Conservation (phyloP, 2,888 invertebrate genomes). For the Amphipyra tragopoginis region DNA sequence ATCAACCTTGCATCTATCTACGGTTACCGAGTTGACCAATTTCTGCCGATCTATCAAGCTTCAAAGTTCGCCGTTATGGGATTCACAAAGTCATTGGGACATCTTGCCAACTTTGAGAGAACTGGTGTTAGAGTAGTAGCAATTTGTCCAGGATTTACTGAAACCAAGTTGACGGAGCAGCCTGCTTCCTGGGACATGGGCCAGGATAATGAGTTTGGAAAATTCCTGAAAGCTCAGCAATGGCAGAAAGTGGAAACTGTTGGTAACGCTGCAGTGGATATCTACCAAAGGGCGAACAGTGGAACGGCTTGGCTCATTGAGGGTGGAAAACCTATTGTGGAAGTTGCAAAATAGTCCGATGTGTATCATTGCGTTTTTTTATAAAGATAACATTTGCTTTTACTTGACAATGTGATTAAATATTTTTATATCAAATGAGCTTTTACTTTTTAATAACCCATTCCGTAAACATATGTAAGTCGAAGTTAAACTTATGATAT, state of each 20-base stretch:
- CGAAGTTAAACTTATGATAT: too few species aligned
- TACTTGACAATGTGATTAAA: slow-evolving; percentile 13
- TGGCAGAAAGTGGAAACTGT: slow-evolving; percentile 75
- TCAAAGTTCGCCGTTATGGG: slow-evolving; percentile 90
- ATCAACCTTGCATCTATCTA: slow-evolving; percentile 92
- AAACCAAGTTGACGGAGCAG: slow-evolving; percentile 69
- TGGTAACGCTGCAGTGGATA: slow-evolving; percentile 70
- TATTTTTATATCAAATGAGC: neutral
- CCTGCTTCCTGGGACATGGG: slow-evolving; percentile 52
- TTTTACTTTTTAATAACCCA: neutral
- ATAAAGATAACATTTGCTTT: neutral
- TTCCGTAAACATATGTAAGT: too few species aligned
- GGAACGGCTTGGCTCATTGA: slow-evolving; percentile 89
- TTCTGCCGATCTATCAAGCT: slow-evolving; percentile 90
- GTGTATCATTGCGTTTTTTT: neutral
- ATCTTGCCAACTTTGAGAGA: slow-evolving; percentile 78
- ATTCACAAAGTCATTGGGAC: slow-evolving; percentile 85
- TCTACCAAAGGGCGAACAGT: slow-evolving; percentile 80
- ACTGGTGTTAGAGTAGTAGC: slow-evolving; percentile 88
- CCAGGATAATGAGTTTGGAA: slow-evolving; percentile 48
- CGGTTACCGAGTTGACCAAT: slow-evolving; percentile 86
- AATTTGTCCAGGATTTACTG: slow-evolving; percentile 88
- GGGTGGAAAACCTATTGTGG: slow-evolving; percentile 75
- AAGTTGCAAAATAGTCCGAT: slow-evolving; percentile 62
- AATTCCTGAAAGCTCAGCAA: slow-evolving; percentile 35